Evolutionary conservation across 1,140 invertebrate species (phyloP).

Genomic region (Megalopta genalis): DNA sequence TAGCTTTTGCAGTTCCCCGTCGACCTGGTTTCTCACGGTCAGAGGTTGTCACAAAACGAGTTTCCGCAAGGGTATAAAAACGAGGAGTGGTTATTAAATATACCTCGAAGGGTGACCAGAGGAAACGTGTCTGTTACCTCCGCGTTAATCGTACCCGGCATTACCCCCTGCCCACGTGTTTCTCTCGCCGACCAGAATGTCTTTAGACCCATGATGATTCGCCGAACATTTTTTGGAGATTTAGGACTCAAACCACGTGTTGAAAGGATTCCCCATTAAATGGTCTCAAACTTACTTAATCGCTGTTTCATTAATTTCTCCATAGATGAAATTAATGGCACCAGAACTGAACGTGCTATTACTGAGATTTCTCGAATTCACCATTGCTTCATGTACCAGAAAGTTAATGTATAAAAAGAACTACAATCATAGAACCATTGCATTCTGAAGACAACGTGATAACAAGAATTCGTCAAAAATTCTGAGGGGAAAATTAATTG

Average conservation of each 20-base stretch:
- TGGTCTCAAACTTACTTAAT: background rate
- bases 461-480: no score
- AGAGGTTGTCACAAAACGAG: slow-evolving; percentile 47
- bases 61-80: slow-evolving; percentile 50
- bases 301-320: no score
- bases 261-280: background rate
- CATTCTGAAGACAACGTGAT: no score
- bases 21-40: slow-evolving; percentile 57
- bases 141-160: slow-evolving; percentile 30
- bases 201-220: background rate
- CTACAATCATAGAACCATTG: no score
- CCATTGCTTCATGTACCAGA: no score
- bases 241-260: background rate
- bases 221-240: background rate
- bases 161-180: slow-evolving; percentile 1
- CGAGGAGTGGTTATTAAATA: slow-evolving; percentile 62
- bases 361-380: no score
- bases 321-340: no score
- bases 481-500: no score
- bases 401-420: no score
- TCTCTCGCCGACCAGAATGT: background rate
- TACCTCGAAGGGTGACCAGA: slow-evolving; percentile 49
- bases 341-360: no score
- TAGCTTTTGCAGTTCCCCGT: slow-evolving; percentile 37
- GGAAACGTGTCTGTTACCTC: slow-evolving; percentile 45